Conservation (phyloP, 2,113 vertebrate species). For the Neodon shergylaensis region DNA sequence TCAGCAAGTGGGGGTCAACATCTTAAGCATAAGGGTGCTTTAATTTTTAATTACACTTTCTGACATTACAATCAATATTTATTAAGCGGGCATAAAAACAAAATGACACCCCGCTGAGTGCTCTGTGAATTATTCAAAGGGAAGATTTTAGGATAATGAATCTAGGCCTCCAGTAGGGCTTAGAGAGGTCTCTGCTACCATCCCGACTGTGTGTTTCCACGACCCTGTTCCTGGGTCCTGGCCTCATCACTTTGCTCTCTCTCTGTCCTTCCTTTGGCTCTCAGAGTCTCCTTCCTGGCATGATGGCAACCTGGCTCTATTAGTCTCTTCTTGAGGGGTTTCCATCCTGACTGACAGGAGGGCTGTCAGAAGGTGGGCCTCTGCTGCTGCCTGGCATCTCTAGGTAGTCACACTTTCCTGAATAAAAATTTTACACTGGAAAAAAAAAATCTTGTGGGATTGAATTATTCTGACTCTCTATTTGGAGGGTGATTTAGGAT, state of each 20-base stretch:
- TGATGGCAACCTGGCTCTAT: neutral
- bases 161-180: neutral
- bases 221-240: neutral
- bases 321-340: neutral
- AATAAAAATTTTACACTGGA: neutral
- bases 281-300: neutral
- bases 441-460: neutral
- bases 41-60: slow-evolving; percentile 65
- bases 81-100: slow-evolving; percentile 44
- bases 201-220: neutral
- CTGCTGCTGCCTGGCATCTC: neutral
- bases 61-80: slow-evolving; percentile 50
- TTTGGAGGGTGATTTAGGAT: neutral
- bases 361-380: neutral
- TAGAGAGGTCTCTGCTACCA: neutral
- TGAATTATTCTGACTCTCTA: neutral
- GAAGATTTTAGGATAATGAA: neutral
- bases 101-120: neutral
- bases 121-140: slow-evolving; percentile 43
- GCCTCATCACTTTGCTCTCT: neutral
- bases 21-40: slow-evolving; percentile 26
- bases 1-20: neutral
- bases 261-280: neutral
- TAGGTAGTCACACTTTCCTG: neutral
- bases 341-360: neutral